Percentiles rank a stretch among this genome's conserved stretches.
phyloP scores from a whole-genome alignment of 2,888 invertebrate genomes.

The Ashinkailepas kermadecensis region DNA sequence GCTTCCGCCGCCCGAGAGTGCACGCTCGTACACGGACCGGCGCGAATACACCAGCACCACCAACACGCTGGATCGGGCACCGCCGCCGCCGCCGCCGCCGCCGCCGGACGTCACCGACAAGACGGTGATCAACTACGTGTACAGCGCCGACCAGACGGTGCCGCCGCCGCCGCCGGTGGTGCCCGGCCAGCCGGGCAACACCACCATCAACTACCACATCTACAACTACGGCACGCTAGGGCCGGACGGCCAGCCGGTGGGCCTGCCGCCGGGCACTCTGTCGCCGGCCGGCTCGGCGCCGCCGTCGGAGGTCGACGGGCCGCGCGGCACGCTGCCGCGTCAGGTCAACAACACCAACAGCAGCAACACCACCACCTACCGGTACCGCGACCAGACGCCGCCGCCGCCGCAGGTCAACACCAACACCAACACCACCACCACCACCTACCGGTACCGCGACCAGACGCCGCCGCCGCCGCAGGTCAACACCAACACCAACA shows the following conservation, averaged over 20 bases:
- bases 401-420: neutral
- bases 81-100: neutral
- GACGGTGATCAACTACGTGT: neutral
- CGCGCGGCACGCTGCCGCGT: conserved; percentile 1
- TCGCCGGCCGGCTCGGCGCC: neutral
- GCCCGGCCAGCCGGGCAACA: conserved; percentile 1
- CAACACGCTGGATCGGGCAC: neutral
- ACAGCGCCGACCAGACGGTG: neutral
- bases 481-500: conserved; percentile 1
- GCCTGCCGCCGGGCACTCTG: neutral
- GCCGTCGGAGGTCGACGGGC: neutral
- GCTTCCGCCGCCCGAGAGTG: neutral
- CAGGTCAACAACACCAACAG: neutral
- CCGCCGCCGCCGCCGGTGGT: neutral
- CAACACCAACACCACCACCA: neutral
- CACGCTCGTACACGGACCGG: neutral
- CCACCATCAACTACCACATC: conserved; percentile 24
- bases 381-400: neutral
- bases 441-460: neutral
- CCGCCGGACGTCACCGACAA: conserved; percentile 11
- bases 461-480: neutral
- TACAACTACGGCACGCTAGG: conserved; percentile 23
- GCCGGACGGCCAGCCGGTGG: conserved; percentile 17
- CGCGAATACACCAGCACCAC: neutral
- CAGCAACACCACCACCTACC: neutral